Conservation (phyloP, 92 coral and sea anemone species). For the Nematostella vectensis region DNA sequence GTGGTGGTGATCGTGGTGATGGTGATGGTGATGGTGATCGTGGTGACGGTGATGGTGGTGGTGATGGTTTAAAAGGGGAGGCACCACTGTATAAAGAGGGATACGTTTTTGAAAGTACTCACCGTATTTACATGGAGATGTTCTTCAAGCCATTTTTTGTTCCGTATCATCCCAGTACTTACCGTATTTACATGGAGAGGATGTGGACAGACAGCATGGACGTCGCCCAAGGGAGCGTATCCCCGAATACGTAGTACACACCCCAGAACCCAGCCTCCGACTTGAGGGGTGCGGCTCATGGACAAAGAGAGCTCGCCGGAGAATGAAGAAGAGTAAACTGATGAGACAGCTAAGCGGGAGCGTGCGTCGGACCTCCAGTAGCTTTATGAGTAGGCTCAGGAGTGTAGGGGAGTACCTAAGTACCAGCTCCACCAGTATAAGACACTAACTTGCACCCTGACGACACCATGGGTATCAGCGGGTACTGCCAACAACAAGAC, state of each 20-base stretch:
- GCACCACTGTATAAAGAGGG: too few species aligned
- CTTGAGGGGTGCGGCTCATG: constrained; percentile 30
- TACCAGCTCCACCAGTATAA: constrained; percentile 11
- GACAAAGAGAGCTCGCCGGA: constrained; percentile 18
- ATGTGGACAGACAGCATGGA: constrained; percentile 10
- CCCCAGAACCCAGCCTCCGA: neutral
- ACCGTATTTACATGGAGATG: too few species aligned
- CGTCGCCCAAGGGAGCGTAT: neutral
- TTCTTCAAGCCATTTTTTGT: too few species aligned
- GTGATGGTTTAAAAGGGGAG: too few species aligned
- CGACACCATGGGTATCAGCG: too few species aligned
- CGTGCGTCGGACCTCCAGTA: constrained; percentile 53
- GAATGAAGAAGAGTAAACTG: constrained; percentile 12
- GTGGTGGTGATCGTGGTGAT: too few species aligned
- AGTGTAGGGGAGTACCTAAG: constrained; percentile 24
- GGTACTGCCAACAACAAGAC: too few species aligned
- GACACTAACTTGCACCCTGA: neutral
- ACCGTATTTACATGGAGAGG: constrained; percentile 20
- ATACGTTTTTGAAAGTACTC: too few species aligned
- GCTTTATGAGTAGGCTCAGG: constrained; percentile 47
- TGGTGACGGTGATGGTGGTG: too few species aligned
- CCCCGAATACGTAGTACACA: constrained; percentile 2
- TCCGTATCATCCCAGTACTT: constrained; percentile 16
- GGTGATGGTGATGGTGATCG: too few species aligned
- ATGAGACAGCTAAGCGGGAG: constrained; percentile 40